Base-by-base conservation (phyloP, 2,113 vertebrate genomes). In the Opisthocomus hoazin region DNA sequence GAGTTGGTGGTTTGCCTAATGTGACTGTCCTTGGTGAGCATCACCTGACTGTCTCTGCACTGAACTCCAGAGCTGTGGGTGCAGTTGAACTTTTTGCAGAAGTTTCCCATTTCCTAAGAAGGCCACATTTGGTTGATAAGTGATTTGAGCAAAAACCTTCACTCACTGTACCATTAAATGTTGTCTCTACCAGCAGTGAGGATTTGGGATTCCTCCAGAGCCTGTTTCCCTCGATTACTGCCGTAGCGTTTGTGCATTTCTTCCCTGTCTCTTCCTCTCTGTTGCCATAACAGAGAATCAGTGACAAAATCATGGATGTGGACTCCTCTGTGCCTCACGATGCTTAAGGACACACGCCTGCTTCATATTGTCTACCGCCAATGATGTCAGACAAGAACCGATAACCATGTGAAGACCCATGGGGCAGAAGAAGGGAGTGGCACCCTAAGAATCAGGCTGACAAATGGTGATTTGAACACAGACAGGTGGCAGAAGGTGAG, bases 341-440 rank as follows among this genome's bases (percentile, higher is more conserved):
- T 0, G 0, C 20, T 64, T 48, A 23, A 45, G 17, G 9, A 65
- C 34, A 48, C 3, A 12, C 19, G 12, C 3, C 10, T 2, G 4
- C 57, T 53, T 80, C 23, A 69, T 10, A 21, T 21, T 11, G 16
- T 14, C 68, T 30, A 56, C 11, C 71, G 71, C 9, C 0, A 0
- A 39, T 56, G 2, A 39, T 56, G 2, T 21, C 8, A 56, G 48
- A 36, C 23, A 86, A 68, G 43, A 86, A 17, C 32, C 0, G 3
- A 39, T 6, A 84, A 21, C 22, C 64, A 15, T 7, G 30, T 75
- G 74, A 87, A 84, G 56, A 64, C 3, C 20, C 10, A 34, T 13
- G 21, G 9, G 6, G 8, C 24, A 90, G 70, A 71, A 36, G 29
- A 68, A 88, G 7, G 10, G 57, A 77, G 4, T 7, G 23, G 48